Conservation (phyloP, 2,888 invertebrate genomes). For the Acleris cristana region DNA sequence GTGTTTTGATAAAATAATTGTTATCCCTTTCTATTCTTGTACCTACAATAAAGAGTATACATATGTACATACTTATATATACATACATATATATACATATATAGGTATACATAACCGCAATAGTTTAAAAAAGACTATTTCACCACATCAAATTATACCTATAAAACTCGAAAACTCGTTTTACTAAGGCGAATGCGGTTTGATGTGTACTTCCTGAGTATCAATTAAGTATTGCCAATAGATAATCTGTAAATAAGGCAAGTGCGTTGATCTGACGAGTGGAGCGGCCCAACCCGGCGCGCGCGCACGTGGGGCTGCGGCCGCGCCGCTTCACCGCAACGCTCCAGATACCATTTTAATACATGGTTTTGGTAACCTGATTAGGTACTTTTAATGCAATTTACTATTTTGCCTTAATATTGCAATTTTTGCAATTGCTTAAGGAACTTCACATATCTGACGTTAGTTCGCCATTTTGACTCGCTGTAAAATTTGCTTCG, state of each 20-base stretch:
- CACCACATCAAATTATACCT: background rate
- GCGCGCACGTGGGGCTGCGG: constrained; percentile 8
- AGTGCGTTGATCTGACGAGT: constrained; percentile 16
- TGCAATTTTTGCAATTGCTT: too few species aligned
- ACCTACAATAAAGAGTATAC: too few species aligned
- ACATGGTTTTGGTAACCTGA: constrained; percentile 1
- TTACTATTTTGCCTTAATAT: too few species aligned
- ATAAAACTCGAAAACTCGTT: background rate
- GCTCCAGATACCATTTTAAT: constrained; percentile 28
- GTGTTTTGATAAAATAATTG: too few species aligned
- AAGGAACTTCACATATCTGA: too few species aligned
- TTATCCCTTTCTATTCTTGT: too few species aligned
- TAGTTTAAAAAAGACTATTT: background rate
- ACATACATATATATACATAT: too few species aligned
- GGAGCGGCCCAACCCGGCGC: constrained; percentile 15
- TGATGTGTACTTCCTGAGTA: constrained; percentile 18
- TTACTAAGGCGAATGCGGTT: background rate
- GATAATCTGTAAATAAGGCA: constrained; percentile 8
- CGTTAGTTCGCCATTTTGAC: too few species aligned
- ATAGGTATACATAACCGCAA: too few species aligned
- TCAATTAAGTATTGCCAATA: constrained; percentile 18
- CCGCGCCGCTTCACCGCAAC: constrained; percentile 33
- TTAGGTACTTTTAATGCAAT: too few species aligned
- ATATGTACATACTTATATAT: too few species aligned
- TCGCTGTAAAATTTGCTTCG: too few species aligned